phyloP scores from a whole-genome alignment of 2,797 vertebrate species.

The Allochrocebus solatus region DNA sequence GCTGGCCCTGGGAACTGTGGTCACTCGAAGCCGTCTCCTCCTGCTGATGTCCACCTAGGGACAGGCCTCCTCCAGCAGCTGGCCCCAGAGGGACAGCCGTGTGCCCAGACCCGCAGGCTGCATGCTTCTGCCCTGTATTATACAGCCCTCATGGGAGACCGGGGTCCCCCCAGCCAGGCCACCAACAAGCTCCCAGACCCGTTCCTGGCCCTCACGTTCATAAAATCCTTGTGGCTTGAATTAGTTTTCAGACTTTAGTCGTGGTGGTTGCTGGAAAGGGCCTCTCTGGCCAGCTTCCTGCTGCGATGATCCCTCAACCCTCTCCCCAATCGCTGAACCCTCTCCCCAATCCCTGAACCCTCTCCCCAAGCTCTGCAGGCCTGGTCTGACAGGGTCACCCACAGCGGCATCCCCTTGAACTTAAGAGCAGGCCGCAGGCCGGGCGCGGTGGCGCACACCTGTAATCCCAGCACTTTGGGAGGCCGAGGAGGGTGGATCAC shows the following conservation, averaged over 20 bases:
- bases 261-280: neutral
- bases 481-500: no score
- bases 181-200: neutral
- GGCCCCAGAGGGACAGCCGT: neutral
- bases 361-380: neutral
- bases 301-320: neutral
- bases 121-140: neutral
- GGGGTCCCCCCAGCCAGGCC: neutral
- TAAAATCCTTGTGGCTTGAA: neutral
- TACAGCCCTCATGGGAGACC: no score
- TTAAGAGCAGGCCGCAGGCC: neutral
- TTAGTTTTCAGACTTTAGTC: neutral
- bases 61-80: neutral
- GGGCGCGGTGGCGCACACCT: rapidly evolving
- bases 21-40: neutral
- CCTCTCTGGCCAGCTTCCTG: neutral
- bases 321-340: neutral
- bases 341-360: neutral
- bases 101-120: neutral
- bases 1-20: neutral
- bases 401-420: neutral
- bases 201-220: neutral
- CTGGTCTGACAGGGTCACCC: neutral
- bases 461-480: no score
- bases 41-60: rapidly evolving